phyloP scores from a whole-genome alignment of 2,797 vertebrate species.

The Bucorvus abyssinicus region DNA sequence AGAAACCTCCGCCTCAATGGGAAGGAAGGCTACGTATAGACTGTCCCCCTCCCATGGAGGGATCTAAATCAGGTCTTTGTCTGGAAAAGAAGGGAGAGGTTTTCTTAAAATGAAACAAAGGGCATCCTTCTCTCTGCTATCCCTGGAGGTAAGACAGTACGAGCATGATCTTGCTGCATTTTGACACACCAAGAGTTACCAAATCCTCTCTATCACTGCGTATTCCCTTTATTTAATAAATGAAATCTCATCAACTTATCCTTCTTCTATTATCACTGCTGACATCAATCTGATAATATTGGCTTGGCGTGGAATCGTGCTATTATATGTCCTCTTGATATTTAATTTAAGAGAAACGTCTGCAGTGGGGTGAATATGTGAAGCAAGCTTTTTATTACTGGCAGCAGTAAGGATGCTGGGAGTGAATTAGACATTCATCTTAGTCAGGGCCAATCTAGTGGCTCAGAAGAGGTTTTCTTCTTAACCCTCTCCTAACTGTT shows the following conservation, averaged over 20 bases:
- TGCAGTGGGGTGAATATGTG: constrained; percentile 72
- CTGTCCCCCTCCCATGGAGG: background rate
- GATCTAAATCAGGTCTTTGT: background rate
- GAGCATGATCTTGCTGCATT: background rate
- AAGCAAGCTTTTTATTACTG: constrained; percentile 81
- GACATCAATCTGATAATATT: constrained; percentile 83
- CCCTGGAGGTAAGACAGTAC: background rate
- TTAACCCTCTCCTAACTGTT: constrained; percentile 69
- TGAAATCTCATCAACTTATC: constrained; percentile 80
- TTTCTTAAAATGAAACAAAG: constrained; percentile 16
- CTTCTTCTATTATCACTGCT: constrained; percentile 77
- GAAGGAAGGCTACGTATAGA: background rate
- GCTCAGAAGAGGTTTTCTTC: constrained; percentile 65
- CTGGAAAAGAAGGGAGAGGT: constrained; percentile 7
- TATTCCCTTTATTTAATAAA: constrained; percentile 76
- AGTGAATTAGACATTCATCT: constrained; percentile 81
- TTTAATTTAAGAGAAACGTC: constrained; percentile 79
- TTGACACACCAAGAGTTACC: constrained; percentile 34
- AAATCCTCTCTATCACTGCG: constrained; percentile 44
- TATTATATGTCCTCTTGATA: constrained; percentile 76
- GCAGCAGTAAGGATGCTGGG: constrained; percentile 73
- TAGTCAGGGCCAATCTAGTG: constrained; percentile 75
- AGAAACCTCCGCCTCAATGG: background rate
- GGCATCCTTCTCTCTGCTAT: background rate
- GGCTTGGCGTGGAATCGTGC: constrained; percentile 72